Percentiles rank a stretch among this genome's conserved stretches.
Evolutionary conservation across 1,140 invertebrate genomes (phyloP).

Genomic region (Hylaeus volcanicus): DNA sequence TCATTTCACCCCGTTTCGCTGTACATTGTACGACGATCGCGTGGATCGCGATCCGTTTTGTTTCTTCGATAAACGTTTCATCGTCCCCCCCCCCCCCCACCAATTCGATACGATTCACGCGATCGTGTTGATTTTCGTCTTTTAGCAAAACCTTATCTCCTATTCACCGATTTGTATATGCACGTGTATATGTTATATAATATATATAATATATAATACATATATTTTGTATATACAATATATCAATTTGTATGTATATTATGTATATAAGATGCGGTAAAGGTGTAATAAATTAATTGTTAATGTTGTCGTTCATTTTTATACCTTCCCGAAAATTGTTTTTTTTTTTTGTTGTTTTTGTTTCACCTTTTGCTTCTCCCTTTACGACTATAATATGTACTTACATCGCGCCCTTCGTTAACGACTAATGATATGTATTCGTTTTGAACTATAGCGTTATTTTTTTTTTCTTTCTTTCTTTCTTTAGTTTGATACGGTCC

Average conservation of each 20-base stretch:
- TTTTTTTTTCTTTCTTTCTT: too few species aligned
- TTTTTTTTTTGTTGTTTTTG: neutral
- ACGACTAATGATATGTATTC: conserved; percentile 71
- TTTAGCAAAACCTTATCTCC: conserved; percentile 54
- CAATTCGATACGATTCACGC: conserved; percentile 12
- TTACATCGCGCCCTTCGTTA: conserved; percentile 53
- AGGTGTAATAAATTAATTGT: conserved; percentile 70
- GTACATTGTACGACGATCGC: conserved; percentile 26
- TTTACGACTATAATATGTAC: conserved; percentile 39
- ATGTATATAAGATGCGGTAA: conserved; percentile 69
- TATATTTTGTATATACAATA: conserved; percentile 53
- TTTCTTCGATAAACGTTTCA: neutral
- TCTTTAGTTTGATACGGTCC: conserved; percentile 63
- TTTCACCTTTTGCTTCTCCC: neutral
- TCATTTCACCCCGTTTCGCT: conserved; percentile 15
- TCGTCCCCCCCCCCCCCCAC: neutral
- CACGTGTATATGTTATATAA: conserved; percentile 41
- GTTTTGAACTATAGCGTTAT: conserved; percentile 68
- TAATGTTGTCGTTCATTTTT: conserved; percentile 46
- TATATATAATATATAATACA: conserved; percentile 46
- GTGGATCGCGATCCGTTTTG: conserved; percentile 2
- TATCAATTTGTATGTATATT: conserved; percentile 57
- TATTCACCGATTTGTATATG: conserved; percentile 50
- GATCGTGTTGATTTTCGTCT: conserved; percentile 38
- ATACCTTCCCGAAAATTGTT: neutral